phyloP scores from a whole-genome alignment of 1,140 invertebrate genomes.

The Drosophila nannoptera region DNA sequence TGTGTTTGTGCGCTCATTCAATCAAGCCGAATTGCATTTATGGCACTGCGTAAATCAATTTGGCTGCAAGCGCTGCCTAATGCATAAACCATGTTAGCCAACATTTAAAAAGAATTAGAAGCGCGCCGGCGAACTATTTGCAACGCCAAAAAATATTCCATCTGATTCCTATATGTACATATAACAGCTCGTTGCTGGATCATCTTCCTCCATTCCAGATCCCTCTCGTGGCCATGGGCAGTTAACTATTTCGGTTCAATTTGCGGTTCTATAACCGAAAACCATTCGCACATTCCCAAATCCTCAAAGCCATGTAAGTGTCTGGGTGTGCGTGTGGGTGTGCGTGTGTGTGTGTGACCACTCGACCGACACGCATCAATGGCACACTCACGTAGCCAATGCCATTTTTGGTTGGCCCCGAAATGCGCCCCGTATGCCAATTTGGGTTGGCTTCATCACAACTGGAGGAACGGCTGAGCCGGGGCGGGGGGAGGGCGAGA shows the following conservation, averaged over 20 bases:
- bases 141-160: neutral
- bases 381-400: conserved; percentile 32
- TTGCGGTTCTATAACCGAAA: conserved; percentile 69
- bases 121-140: no score
- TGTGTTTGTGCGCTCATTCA: conserved; percentile 9
- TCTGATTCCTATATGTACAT: conserved; percentile 13
- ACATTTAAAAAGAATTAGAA: conserved; percentile 11
- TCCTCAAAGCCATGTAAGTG: neutral
- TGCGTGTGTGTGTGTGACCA: neutral
- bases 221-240: conserved; percentile 14
- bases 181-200: neutral
- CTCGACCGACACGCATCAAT: conserved; percentile 44
- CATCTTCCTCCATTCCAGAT: neutral
- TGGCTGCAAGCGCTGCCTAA: conserved; percentile 37
- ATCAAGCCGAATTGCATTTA: conserved; percentile 36
- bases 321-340: neutral
- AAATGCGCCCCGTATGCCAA: conserved; percentile 25
- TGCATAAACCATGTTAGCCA: conserved; percentile 53
- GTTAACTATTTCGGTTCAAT: conserved; percentile 59
- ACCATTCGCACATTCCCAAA: conserved; percentile 63
- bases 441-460: neutral
- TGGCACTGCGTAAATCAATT: conserved; percentile 50
- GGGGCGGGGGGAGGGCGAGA: conserved; percentile 45
- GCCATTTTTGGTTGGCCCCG: conserved; percentile 30
- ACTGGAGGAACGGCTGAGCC: conserved; percentile 1